Percentiles rank a stretch among this genome's conserved stretches.
Evolutionary conservation across 1,140 invertebrate species (phyloP).

Genomic region (Drosophila rhopaloa): DNA sequence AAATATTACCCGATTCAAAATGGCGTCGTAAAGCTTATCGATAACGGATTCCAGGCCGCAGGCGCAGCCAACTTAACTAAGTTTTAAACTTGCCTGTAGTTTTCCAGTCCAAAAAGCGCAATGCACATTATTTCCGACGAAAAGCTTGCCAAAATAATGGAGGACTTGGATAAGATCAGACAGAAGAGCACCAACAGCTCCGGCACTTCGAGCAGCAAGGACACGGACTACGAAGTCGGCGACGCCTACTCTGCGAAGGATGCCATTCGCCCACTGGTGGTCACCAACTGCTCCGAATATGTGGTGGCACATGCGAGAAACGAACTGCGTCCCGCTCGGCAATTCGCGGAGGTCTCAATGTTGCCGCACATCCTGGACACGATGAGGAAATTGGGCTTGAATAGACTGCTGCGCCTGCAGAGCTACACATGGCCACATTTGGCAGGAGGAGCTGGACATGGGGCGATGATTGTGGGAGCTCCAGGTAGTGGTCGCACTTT

Average conservation of each 20-base stretch:
- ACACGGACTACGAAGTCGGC: neutral
- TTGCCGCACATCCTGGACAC: conserved; percentile 30
- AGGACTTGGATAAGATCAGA: neutral
- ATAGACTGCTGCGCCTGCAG: conserved; percentile 45
- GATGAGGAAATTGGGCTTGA: conserved; percentile 41
- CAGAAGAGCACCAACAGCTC: neutral
- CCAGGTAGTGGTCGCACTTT: conserved; percentile 61
- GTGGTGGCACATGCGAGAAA: conserved; percentile 34
- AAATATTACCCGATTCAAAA: neutral
- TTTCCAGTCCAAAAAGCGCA: neutral
- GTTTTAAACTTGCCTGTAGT: too few species aligned
- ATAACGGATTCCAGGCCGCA: neutral
- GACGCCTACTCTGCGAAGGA: neutral
- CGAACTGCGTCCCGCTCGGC: conserved; percentile 14
- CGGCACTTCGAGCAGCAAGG: neutral
- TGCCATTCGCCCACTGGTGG: conserved; percentile 12
- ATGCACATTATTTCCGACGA: neutral
- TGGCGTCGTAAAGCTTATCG: neutral
- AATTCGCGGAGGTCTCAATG: conserved; percentile 33
- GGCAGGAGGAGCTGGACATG: conserved; percentile 10
- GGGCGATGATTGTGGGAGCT: conserved; percentile 52
- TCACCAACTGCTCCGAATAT: conserved; percentile 44
- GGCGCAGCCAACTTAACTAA: too few species aligned
- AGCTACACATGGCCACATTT: conserved; percentile 63
- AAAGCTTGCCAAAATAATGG: neutral